Conservation (phyloP, 2,888 invertebrate genomes). For the Ophioninae sp. region DNA sequence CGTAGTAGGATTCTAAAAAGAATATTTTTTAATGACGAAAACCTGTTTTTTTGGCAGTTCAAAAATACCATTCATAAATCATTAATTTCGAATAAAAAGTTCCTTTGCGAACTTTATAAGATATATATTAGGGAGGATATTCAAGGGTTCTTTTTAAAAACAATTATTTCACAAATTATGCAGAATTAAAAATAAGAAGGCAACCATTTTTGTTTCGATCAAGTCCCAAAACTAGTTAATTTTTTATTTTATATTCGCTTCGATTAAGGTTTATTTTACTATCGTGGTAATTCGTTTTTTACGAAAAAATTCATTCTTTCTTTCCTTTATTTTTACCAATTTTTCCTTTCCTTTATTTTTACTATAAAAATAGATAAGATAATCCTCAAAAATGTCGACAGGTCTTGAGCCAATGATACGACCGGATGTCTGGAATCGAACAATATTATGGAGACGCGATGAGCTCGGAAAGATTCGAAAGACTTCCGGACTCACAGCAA, state of each 20-base stretch:
- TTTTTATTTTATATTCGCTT: no score
- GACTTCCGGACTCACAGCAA: slow-evolving; percentile 38
- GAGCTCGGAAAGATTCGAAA: slow-evolving; percentile 22
- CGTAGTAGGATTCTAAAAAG: background rate
- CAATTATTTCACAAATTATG: no score
- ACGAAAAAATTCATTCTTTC: background rate
- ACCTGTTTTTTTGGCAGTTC: no score
- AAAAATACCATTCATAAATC: background rate
- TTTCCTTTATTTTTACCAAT: background rate
- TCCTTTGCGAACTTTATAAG: background rate
- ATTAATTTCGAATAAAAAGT: background rate
- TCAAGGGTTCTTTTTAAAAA: no score
- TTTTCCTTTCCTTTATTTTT: background rate
- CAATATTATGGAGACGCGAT: slow-evolving; percentile 67
- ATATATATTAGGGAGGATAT: background rate
- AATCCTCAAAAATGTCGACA: slow-evolving; percentile 27
- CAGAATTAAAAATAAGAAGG: background rate
- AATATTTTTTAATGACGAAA: background rate
- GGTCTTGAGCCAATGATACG: slow-evolving; percentile 63
- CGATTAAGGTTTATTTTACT: no score
- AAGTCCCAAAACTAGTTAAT: no score
- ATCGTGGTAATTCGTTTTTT: no score
- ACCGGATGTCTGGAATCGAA: slow-evolving; percentile 70
- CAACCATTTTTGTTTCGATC: background rate
- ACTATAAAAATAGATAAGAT: background rate